phyloP scores from a whole-genome alignment of 1,140 invertebrate genomes.

The Ptiloglossa arizonensis region DNA sequence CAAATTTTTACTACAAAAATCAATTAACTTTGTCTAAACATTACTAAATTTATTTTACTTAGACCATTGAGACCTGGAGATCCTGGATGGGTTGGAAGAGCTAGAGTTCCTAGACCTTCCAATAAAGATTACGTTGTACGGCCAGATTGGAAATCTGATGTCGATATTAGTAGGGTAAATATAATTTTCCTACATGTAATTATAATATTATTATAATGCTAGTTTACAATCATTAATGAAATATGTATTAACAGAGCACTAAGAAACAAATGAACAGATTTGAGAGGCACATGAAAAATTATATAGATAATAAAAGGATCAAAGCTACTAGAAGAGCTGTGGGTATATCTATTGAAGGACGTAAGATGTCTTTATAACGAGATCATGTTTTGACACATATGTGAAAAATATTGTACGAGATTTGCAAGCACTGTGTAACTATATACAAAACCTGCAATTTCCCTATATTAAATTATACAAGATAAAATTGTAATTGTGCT shows the following conservation, averaged over 20 bases:
- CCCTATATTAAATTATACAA: neutral
- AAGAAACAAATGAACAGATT: constrained; percentile 93
- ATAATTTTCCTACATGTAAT: constrained; percentile 6
- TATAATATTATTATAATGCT: constrained; percentile 4
- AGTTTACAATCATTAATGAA: constrained; percentile 21
- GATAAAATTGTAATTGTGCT: constrained; percentile 17
- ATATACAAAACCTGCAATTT: neutral
- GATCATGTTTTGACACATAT: neutral
- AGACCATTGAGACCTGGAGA: constrained; percentile 93
- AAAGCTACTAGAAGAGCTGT: constrained; percentile 91
- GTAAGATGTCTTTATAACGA: constrained; percentile 94
- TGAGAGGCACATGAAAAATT: constrained; percentile 95
- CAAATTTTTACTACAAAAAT: neutral
- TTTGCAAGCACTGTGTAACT: neutral
- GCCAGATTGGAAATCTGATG: constrained; percentile 94
- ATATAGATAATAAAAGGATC: constrained; percentile 92
- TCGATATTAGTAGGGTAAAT: constrained; percentile 90
- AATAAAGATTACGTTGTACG: constrained; percentile 98
- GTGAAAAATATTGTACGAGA: neutral
- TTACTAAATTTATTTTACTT: constrained; percentile 33
- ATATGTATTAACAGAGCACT: constrained; percentile 81
- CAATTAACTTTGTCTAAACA: neutral
- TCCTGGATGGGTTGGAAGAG: constrained; percentile 96
- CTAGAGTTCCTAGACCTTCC: constrained; percentile 96
- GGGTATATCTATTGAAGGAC: constrained; percentile 96